These are phyloP conservation scores for Lamprotornis superbus DNA, from an alignment of 2,113 vertebrate species.

Conservation along the genomic window DNA sequence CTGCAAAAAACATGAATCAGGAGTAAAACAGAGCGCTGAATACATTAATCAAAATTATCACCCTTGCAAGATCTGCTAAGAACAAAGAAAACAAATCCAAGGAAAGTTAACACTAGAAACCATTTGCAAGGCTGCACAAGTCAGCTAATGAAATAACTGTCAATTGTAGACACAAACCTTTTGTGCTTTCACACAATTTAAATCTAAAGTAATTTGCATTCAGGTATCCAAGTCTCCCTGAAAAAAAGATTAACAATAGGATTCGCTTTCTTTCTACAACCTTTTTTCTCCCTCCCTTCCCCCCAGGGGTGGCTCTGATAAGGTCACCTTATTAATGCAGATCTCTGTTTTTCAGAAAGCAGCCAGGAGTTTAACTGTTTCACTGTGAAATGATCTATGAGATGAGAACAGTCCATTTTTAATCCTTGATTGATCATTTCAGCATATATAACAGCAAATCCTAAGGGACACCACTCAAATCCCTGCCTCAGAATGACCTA, in stretches of 20 bases:
- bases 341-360: conserved; percentile 67
- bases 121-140: conserved; percentile 36
- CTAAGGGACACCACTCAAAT: conserved; percentile 50
- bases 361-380: conserved; percentile 67
- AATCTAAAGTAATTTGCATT: conserved; percentile 62
- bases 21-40: background rate
- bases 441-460: conserved; percentile 61
- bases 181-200: conserved; percentile 49
- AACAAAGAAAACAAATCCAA: conserved; percentile 65
- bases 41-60: conserved; percentile 54
- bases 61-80: conserved; percentile 3
- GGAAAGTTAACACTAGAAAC: conserved; percentile 44
- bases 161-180: conserved; percentile 35
- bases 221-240: conserved; percentile 40
- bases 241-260: conserved; percentile 57
- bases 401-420: conserved; percentile 64
- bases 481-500: conserved; percentile 49
- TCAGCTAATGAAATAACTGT: conserved; percentile 61
- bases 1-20: conserved; percentile 36
- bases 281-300: conserved; percentile 44
- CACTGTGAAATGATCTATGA: conserved; percentile 68
- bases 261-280: conserved; percentile 50
- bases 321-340: conserved; percentile 70
- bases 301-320: conserved; percentile 53
- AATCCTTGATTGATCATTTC: conserved; percentile 66